Conservation (phyloP, 2,797 vertebrate species). For the Varecia variegata region DNA sequence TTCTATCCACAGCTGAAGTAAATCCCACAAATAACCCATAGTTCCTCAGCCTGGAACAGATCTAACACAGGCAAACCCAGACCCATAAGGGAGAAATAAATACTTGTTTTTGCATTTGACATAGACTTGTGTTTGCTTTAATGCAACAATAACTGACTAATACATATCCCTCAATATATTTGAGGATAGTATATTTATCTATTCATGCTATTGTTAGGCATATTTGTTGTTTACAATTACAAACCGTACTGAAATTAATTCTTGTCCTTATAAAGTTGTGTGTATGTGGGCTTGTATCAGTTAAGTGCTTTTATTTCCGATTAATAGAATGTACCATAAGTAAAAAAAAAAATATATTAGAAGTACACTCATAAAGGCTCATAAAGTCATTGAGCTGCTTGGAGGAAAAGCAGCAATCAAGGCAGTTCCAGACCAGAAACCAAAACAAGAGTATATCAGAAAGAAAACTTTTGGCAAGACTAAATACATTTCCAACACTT, state of each 20-base stretch:
- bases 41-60: not conserved
- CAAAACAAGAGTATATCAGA: not conserved
- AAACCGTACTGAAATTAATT: not conserved
- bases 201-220: not conserved
- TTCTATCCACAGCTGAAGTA: not conserved
- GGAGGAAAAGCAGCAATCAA: not conserved
- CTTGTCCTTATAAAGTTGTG: not conserved
- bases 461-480: not conserved
- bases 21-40: not conserved
- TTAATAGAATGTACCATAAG: not conserved
- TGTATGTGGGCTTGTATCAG: not conserved
- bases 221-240: not conserved
- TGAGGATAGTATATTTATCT: not conserved
- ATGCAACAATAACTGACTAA: not conserved
- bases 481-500: not conserved
- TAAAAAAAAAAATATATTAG: not conserved
- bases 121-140: not conserved
- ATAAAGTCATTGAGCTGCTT: not conserved
- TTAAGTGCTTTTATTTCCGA: not conserved
- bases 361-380: not conserved
- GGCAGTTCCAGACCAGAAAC: not conserved
- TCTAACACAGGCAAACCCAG: not conserved
- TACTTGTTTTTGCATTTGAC: not conserved
- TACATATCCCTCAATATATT: not conserved
- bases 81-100: not conserved